phyloP scores from a whole-genome alignment of 1,140 invertebrate species.

The Hylaeus volcanicus region DNA sequence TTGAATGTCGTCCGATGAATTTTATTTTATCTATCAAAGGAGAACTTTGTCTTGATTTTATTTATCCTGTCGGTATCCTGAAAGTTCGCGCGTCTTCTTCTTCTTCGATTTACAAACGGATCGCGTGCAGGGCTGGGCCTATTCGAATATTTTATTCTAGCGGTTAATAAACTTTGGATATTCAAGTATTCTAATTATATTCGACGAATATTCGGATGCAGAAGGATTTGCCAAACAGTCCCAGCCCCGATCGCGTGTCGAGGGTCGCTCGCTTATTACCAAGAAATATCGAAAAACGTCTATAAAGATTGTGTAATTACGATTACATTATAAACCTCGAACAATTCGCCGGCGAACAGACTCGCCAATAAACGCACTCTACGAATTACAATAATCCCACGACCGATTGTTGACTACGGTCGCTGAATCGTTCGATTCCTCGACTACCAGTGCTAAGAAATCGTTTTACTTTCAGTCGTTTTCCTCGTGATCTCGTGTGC shows the following conservation, averaged over 20 bases:
- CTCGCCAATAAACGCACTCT: slow-evolving; percentile 43
- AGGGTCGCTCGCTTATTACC: slow-evolving; percentile 59
- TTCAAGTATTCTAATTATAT: no score
- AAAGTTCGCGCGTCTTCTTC: slow-evolving; percentile 7
- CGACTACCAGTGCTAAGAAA: slow-evolving; percentile 26
- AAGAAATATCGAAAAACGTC: slow-evolving; percentile 63
- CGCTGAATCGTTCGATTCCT: slow-evolving; percentile 46
- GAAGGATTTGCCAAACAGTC: no score
- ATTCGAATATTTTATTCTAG: no score
- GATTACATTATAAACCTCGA: slow-evolving; percentile 62
- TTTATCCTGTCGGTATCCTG: no score
- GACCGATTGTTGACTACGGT: slow-evolving; percentile 47
- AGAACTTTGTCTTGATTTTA: no score
- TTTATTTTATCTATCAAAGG: no score
- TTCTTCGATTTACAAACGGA: slow-evolving; percentile 20
- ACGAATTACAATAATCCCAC: slow-evolving; percentile 38
- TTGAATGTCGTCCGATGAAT: no score
- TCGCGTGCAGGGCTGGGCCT: no score
- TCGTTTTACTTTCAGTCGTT: slow-evolving; percentile 56
- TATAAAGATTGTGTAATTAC: slow-evolving; percentile 63
- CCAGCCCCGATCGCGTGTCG: slow-evolving; percentile 20
- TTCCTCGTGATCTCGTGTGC: slow-evolving; percentile 11
- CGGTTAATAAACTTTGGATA: no score
- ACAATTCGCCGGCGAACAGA: slow-evolving; percentile 38
- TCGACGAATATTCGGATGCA: no score